Conservation (phyloP, 2,797 vertebrate genomes). For the Babyrousa celebensis region DNA sequence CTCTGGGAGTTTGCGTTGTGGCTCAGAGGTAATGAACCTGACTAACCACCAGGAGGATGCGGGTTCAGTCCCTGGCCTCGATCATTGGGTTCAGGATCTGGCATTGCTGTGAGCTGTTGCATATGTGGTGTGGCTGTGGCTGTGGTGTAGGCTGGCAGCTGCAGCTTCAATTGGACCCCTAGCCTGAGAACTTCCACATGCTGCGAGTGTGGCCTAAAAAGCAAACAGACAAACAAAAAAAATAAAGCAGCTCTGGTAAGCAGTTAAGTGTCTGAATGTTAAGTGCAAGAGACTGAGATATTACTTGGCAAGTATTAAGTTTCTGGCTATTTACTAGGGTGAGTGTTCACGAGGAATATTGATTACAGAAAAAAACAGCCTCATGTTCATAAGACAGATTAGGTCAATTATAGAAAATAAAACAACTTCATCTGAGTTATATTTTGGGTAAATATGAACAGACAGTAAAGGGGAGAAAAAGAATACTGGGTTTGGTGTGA, state of each 20-base stretch:
- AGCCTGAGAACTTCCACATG: too few relatives aligned
- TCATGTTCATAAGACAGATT: not conserved
- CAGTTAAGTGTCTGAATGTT: conserved; percentile 8
- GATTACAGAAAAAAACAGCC: not conserved
- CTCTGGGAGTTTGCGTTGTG: too few relatives aligned
- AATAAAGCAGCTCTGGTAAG: not conserved
- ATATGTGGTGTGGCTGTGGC: too few relatives aligned
- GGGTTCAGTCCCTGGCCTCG: too few relatives aligned
- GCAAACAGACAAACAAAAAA: too few relatives aligned
- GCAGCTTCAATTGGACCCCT: too few relatives aligned
- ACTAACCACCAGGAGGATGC: too few relatives aligned
- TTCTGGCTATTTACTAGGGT: conserved; percentile 15
- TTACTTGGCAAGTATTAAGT: conserved; percentile 41
- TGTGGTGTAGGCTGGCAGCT: too few relatives aligned
- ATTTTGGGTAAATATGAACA: not conserved
- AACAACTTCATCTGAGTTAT: not conserved
- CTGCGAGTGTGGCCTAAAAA: too few relatives aligned
- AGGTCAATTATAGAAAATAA: not conserved
- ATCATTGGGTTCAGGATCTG: too few relatives aligned
- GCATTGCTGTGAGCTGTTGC: too few relatives aligned
- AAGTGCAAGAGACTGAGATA: conserved; percentile 4
- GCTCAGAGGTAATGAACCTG: too few relatives aligned
- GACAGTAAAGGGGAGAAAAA: not conserved
- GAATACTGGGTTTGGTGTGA: not conserved
- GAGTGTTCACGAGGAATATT: not conserved